Base-by-base conservation (phyloP, 2,888 invertebrate genomes). In the Archips xylosteana region DNA sequence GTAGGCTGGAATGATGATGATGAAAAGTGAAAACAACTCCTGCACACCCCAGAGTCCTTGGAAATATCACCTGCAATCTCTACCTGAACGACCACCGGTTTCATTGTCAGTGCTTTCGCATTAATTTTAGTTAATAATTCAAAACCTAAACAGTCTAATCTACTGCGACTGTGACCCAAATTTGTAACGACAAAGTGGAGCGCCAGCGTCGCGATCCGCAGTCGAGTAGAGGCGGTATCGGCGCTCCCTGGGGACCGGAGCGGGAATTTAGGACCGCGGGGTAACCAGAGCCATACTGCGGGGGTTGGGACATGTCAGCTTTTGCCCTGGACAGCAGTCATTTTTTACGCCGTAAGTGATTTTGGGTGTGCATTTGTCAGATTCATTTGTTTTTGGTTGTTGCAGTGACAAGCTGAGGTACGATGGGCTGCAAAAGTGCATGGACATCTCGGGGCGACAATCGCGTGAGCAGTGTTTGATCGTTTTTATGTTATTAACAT, bases 151-250 rank as follows among this genome's bases (percentile, higher is more conserved):
- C 57, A 36, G 62, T 49, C 63, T 70, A 74, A 74, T 74, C 70
- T 36, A 65, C 32, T 15, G 65, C 70, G 45, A 82, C 81, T 81
- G 86, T 92, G 92, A 92, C 92, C 92, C 87, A 91, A 89, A 91
- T 92, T 87, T 86, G 81, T 81, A 80, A 82, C 82, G 87, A 89
- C 88, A 70, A 70, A 73, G 69, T 75, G 76, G 74, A 71, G 66
- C 69, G 82, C 78, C 78, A 78, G 82, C 76, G 80, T 76, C 81
- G 78, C 81, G 79, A 78, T 80, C 80, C 79, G 78, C n/a, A 64
- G 65, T 67, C 81, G 57, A 57, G 78, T 78, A 76, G 78, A 78
- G 79, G 84, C 85, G 88, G 85, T 85, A 88, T 84, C 86, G 86
- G 87, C 83, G 83, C 86, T 90, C 91, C 88, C 87, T 78, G 76